Evolutionary conservation across 2,113 vertebrate genomes (phyloP).

Genomic region (Naja naja): DNA sequence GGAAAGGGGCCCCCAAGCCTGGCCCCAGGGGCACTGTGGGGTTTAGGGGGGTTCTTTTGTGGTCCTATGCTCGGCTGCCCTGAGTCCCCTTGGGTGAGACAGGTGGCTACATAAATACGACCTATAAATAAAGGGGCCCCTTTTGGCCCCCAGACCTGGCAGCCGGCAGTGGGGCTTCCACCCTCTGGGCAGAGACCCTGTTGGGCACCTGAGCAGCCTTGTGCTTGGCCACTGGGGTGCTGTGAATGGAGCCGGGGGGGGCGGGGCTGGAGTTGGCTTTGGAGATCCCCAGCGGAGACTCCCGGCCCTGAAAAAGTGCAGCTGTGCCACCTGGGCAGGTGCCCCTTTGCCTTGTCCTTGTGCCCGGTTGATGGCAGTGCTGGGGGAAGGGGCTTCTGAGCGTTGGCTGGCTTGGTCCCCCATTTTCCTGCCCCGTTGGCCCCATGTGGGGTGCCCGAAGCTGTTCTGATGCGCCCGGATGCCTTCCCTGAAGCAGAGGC

Average conservation of each 20-base stretch:
- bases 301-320: neutral
- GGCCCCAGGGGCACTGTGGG: neutral
- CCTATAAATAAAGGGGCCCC: neutral
- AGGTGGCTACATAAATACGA: neutral
- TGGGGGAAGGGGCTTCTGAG: neutral
- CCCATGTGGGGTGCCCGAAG: neutral
- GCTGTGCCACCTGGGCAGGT: neutral
- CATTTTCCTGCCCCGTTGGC: neutral
- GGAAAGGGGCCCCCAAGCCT: neutral
- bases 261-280: neutral
- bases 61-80: neutral
- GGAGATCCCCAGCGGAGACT: neutral
- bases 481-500: neutral
- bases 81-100: neutral
- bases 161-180: neutral
- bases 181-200: neutral
- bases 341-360: neutral
- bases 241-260: neutral
- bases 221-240: neutral
- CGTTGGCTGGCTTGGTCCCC: neutral
- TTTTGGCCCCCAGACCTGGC: neutral
- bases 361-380: neutral
- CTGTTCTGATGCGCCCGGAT: neutral
- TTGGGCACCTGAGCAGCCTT: neutral
- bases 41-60: no score